Evolutionary conservation across 2,888 invertebrate species (phyloP), one percentile per base, ranked within the genome.

Genomic region (Eutolmus rufibarbis): DNA sequence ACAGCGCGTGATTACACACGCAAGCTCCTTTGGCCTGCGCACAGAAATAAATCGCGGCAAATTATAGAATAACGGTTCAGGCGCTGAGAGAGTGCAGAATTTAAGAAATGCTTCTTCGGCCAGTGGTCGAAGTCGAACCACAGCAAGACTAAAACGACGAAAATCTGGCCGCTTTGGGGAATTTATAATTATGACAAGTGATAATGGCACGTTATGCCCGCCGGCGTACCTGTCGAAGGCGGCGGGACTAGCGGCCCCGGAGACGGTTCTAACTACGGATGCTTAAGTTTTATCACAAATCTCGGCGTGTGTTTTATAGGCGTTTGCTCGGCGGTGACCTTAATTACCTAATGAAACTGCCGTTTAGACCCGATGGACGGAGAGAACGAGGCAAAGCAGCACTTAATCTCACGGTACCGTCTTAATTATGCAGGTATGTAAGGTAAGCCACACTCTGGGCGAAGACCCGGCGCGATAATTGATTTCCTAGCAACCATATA

Each of bases 161-260:
- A 28, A 66, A 28, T 66, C 66, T 7, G 14, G 66, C 23, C 28
- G 66, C 66, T 66, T 66, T 79, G 79, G 51, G 79, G 43, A 51
- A 79, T 79, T 79, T 79, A 79, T 79, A 79, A 79, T 79, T 79
- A 79, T 79, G 79, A 79, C 46, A 79, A 79, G 79, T 79, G 51
- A 51, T 79, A 79, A 79, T 79, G 28, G 31, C 8, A 28, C 31
- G 23, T 79, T 46, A 7, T n/a, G 51, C 43, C 31, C 31, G 23
- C 43, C 19, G 28, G 66, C 28, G 8, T 28, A 66, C 66, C 66
- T 66, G 66, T 19, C 66, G 66, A 66, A 66, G 19, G 14, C 66
- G 23, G 12, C 28, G 12, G 51, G n/a, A 7, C n/a, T 51, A 51
- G 51, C 51, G 51, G 51, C 19, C 5, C 16, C 28, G 12, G 56